phyloP scores from a whole-genome alignment of 2,113 vertebrate genomes.

The Vulpes ferrilata region DNA sequence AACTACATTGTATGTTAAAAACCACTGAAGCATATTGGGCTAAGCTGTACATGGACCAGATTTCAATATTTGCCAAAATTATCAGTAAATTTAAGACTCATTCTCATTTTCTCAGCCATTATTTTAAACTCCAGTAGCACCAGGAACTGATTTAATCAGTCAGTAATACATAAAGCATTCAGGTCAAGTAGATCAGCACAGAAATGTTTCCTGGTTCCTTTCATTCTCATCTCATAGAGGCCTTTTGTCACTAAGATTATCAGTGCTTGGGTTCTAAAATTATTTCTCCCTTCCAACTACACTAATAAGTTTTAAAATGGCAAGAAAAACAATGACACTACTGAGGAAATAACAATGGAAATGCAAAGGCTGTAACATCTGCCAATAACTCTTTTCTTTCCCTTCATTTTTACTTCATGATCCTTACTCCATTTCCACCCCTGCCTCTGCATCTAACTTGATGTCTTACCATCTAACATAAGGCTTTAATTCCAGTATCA shows the following conservation, averaged over 20 bases:
- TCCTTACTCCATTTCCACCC: neutral
- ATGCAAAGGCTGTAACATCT: neutral
- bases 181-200: slow-evolving; percentile 61
- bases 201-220: slow-evolving; percentile 59
- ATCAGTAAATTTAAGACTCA: slow-evolving; percentile 80
- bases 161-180: slow-evolving; percentile 57
- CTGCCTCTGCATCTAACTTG: neutral
- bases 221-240: slow-evolving; percentile 51
- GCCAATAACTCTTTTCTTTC: neutral
- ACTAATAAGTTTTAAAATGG: neutral
- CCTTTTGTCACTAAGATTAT: neutral
- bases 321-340: neutral
- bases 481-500: neutral
- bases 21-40: slow-evolving; percentile 69
- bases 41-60: slow-evolving; percentile 64
- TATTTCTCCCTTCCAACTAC: slow-evolving; percentile 11
- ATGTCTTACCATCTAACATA: neutral
- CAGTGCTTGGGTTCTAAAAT: neutral
- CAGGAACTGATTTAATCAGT: slow-evolving; percentile 71
- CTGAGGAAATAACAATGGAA: neutral
- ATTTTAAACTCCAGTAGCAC: slow-evolving; percentile 74
- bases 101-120: slow-evolving; percentile 79
- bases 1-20: slow-evolving; percentile 79
- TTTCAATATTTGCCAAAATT: slow-evolving; percentile 77
- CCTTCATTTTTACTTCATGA: neutral